Evolutionary conservation across 1,140 invertebrate genomes (phyloP).

Genomic region (Papilio dardanus): DNA sequence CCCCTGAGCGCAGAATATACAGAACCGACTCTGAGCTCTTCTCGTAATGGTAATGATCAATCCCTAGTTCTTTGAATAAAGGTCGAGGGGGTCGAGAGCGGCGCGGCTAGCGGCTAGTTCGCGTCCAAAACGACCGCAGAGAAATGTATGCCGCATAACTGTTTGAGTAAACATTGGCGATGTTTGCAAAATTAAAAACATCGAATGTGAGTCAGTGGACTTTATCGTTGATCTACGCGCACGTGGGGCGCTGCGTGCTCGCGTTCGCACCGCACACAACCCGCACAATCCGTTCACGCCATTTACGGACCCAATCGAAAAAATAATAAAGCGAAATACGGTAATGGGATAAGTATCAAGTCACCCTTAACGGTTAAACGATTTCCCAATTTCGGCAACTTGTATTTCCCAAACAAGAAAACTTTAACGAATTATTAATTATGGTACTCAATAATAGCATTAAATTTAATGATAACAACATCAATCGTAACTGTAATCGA

Average conservation of each 20-base stretch:
- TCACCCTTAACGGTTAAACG: conserved; percentile 20
- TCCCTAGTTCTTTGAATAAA: conserved; percentile 71
- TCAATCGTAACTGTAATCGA: neutral
- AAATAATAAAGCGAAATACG: conserved; percentile 37
- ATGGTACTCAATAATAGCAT: neutral
- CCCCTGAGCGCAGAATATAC: conserved; percentile 40
- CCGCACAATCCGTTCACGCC: conserved; percentile 52
- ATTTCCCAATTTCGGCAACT: conserved; percentile 24
- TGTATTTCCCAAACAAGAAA: conserved; percentile 10
- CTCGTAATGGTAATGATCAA: conserved; percentile 51
- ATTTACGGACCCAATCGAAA: conserved; percentile 45
- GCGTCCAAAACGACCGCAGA: conserved; percentile 52
- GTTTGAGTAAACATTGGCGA: conserved; percentile 73
- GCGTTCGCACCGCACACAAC: conserved; percentile 52
- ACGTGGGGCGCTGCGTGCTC: conserved; percentile 49
- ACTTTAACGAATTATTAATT: conserved; percentile 9
- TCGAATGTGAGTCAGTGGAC: conserved; percentile 53
- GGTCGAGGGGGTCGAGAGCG: conserved; percentile 73
- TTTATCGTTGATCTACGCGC: conserved; percentile 62
- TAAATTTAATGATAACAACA: neutral
- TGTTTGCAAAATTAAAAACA: conserved; percentile 68
- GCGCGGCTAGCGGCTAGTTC: conserved; percentile 67
- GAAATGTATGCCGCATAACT: conserved; percentile 76
- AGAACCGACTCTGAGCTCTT: conserved; percentile 41
- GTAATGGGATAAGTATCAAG: conserved; percentile 36